Percentiles rank a stretch among this genome's conserved stretches.
These are phyloP conservation scores for Drosophila murphyi DNA, from an alignment of 1,140 invertebrate species.

Conservation along the genomic window DNA sequence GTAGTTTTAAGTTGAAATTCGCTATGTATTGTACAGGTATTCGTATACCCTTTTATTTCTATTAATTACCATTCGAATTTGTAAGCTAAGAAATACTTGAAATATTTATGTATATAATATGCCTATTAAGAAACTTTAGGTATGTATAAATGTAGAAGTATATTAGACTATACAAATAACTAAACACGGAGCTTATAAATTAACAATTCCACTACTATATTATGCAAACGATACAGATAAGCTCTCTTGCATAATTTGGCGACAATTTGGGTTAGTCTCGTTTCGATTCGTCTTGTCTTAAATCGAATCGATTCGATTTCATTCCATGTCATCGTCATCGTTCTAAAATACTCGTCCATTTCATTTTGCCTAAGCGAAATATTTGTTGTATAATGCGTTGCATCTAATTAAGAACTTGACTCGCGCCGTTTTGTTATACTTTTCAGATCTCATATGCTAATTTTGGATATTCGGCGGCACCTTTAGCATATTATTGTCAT, in stretches of 20 bases:
- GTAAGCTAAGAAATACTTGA: conserved; percentile 39
- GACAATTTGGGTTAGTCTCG: conserved; percentile 58
- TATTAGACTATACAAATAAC: conserved; percentile 50
- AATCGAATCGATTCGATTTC: conserved; percentile 33
- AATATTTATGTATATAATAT: conserved; percentile 11
- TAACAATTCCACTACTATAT: conserved; percentile 77
- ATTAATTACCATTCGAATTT: conserved; percentile 19
- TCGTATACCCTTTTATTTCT: background rate
- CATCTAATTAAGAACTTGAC: conserved; percentile 55
- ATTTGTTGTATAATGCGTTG: conserved; percentile 44
- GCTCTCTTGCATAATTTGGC: conserved; percentile 67
- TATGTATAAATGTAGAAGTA: conserved; percentile 21
- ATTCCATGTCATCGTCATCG: conserved; percentile 46
- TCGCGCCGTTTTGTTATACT: conserved; percentile 52
- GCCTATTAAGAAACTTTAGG: conserved; percentile 42
- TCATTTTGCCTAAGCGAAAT: conserved; percentile 37
- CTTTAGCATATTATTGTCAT: conserved; percentile 77
- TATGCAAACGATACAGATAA: conserved; percentile 66
- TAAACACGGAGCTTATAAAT: conserved; percentile 65
- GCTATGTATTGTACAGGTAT: conserved; percentile 36
- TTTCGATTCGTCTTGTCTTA: conserved; percentile 10
- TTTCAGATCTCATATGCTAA: conserved; percentile 46
- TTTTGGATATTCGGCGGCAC: conserved; percentile 28
- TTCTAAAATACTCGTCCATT: conserved; percentile 42
- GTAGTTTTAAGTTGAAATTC: conserved; percentile 49